Conservation (phyloP, 2,888 invertebrate species). For the Temnothorax unifasciatus region DNA sequence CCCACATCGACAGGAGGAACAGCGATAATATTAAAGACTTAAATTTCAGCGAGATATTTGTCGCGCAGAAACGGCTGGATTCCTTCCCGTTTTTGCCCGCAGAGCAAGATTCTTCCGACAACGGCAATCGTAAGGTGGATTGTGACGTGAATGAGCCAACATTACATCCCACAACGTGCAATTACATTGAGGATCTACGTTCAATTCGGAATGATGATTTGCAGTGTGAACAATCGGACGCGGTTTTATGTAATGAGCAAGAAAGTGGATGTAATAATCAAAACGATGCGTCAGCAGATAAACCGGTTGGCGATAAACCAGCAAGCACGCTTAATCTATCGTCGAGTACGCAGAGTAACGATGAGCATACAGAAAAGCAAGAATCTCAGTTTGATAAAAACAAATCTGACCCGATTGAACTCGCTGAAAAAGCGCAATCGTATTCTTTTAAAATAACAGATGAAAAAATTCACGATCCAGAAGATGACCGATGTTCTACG, state of each 20-base stretch:
- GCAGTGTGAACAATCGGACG: not conserved
- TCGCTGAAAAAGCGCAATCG: not conserved
- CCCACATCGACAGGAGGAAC: slow-evolving; percentile 32
- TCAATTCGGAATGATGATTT: not conserved
- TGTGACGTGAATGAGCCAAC: not conserved
- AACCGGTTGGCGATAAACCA: not conserved
- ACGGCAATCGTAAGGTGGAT: not conserved
- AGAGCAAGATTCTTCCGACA: not conserved
- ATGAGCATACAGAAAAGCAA: not conserved
- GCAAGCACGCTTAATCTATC: not conserved
- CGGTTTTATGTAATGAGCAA: not conserved
- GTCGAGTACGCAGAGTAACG: not conserved
- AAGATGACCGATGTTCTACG: not conserved
- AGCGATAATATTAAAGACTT: slow-evolving; percentile 5
- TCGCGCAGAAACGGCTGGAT: slow-evolving; percentile 15
- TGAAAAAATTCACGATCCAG: not conserved
- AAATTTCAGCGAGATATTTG: slow-evolving; percentile 44
- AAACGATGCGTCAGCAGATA: not conserved
- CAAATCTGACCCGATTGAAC: not conserved
- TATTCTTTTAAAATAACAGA: not conserved
- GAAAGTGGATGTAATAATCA: slow-evolving; percentile 7
- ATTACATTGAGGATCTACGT: not conserved
- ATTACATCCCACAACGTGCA: not conserved
- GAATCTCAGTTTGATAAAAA: slow-evolving; percentile 1
- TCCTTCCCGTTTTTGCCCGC: not conserved